Evolutionary conservation across 1,140 invertebrate species (phyloP), one percentile per base, ranked within the genome.

Genomic region (Ceratoteleas bidentatus): DNA sequence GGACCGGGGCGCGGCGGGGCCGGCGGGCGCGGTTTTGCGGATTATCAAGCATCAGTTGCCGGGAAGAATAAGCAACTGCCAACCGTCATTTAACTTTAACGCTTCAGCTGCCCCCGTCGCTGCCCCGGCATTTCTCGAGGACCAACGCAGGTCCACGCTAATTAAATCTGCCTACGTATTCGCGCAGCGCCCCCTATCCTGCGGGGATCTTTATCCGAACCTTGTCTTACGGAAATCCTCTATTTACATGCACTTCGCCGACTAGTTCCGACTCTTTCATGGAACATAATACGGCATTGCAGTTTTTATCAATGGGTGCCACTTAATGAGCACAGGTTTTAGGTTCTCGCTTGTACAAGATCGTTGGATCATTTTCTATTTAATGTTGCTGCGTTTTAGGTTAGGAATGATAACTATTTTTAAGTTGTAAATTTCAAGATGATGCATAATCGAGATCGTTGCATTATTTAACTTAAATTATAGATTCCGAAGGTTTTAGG

Each of bases 1-100:
- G 82, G 86, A 84, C 73, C 79, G 85, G 84, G 76, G 79, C 33
- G 54, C 16, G 53, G 76, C 58, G 74, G 60, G 74, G 56, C 24
- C 24, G 24, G 24, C 24, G 24, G 24, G 24, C 24, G 24, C 58
- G 81, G 85, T 88, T 90, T 91, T 86, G 87, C 88, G 87, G 87
- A 91, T 91, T 91, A 91, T 91, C 90, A 90, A 91, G 90, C 90
- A 91, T 91, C 90, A 90, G 90, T 91, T 91, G 88, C 73, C 84
- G 89, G 86, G 90, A 91, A 91, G 90, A 91, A 91, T 91, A 90
- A 91, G 89, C 89, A 91, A 88, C 89, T 90, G 88, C 88, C 89
- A 91, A 90, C 90, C 90, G 88, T 91, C 90, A 91, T 91, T 91
- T 91, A 91, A 91, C 90, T 91, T 91, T 91, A 91, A 91, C 90